phyloP scores from a whole-genome alignment of 2,888 invertebrate genomes.

The Onthophagus sagittarius region DNA sequence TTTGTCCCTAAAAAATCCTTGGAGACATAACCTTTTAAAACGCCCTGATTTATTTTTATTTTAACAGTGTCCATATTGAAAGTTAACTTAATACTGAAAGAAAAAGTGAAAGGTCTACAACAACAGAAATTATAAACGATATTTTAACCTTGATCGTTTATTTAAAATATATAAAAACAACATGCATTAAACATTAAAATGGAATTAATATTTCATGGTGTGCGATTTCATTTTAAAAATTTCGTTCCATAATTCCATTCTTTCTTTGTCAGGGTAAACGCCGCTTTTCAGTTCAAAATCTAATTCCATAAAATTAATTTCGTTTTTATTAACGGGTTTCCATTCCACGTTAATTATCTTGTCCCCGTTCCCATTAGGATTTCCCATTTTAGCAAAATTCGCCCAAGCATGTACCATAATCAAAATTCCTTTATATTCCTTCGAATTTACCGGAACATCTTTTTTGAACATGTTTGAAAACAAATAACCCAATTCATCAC shows the following conservation, averaged over 20 bases:
- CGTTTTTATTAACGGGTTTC: slow-evolving; percentile 26
- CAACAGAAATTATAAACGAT: too few relatives aligned
- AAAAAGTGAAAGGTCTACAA: too few relatives aligned
- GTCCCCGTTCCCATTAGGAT: slow-evolving; percentile 27
- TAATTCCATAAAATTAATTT: slow-evolving; percentile 30
- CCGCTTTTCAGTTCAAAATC: slow-evolving; percentile 21
- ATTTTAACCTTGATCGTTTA: too few relatives aligned
- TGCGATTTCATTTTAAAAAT: slow-evolving; percentile 10
- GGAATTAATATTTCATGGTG: slow-evolving; percentile 18
- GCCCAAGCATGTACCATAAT: slow-evolving; percentile 37
- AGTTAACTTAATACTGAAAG: too few relatives aligned
- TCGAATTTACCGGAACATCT: slow-evolving; percentile 1
- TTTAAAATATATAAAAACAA: too few relatives aligned
- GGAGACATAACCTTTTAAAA: neutral
- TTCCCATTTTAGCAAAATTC: slow-evolving; percentile 35
- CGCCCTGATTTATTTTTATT: neutral
- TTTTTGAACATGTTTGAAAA: slow-evolving; percentile 25
- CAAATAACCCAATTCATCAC: slow-evolving; percentile 34
- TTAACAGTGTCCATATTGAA: neutral
- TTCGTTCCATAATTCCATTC: slow-evolving; percentile 33
- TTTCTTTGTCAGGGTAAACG: slow-evolving; percentile 26
- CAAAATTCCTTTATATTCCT: slow-evolving; percentile 32
- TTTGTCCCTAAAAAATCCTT: neutral
- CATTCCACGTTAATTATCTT: slow-evolving; percentile 21
- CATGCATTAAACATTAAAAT: neutral